Conservation (phyloP, 2,797 vertebrate genomes). For the Premnoplex brunnescens region DNA sequence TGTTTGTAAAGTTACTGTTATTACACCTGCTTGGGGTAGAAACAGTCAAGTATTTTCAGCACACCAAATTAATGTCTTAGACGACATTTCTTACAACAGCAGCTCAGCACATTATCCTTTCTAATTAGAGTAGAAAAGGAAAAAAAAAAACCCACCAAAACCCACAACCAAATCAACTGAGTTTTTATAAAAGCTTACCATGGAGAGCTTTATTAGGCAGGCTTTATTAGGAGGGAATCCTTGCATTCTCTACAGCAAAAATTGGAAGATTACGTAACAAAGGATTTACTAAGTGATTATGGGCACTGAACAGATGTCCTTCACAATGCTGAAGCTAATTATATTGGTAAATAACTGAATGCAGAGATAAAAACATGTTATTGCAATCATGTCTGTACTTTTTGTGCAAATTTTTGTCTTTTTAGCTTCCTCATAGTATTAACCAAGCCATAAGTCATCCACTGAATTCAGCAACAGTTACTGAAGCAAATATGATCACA, state of each 20-base stretch:
- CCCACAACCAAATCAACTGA: neutral
- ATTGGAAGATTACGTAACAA: neutral
- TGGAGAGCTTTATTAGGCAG: neutral
- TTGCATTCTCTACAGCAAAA: neutral
- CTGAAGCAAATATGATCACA: neutral
- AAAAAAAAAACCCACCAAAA: neutral
- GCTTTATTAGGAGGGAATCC: neutral
- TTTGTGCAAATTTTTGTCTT: neutral
- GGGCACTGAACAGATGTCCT: slow-evolving; percentile 11
- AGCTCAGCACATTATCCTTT: neutral
- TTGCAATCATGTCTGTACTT: neutral
- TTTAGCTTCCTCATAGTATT: neutral
- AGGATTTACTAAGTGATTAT: slow-evolving; percentile 41
- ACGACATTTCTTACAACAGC: neutral
- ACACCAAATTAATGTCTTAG: neutral
- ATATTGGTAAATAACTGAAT: neutral
- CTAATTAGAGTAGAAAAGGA: neutral
- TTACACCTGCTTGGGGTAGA: neutral
- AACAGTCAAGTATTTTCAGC: neutral
- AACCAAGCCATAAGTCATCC: neutral
- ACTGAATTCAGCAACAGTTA: neutral
- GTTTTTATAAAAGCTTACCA: neutral
- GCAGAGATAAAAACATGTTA: neutral
- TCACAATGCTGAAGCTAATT: neutral
- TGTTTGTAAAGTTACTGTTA: neutral